A percentile compares a stretch with the other conserved stretches of the same genome.
These are phyloP conservation scores for Trichogramma evanescens DNA, from an alignment of 2,888 invertebrate species.

Conservation along the genomic window DNA sequence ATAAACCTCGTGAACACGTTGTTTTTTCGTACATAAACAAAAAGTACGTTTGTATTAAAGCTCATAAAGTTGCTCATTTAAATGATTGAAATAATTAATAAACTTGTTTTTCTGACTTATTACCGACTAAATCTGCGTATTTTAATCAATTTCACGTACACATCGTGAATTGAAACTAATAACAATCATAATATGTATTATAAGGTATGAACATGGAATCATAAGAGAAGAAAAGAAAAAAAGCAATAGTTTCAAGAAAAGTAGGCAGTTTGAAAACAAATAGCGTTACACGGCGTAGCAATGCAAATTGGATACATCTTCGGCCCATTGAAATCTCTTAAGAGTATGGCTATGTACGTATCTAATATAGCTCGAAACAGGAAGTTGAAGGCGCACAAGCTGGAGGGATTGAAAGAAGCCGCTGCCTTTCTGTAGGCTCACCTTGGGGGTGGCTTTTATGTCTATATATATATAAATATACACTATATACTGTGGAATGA, in stretches of 20 bases:
- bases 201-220: too few relatives aligned
- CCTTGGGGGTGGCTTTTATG: slow-evolving; percentile 25
- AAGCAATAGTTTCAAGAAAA: too few relatives aligned
- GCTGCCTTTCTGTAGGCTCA: neutral
- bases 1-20: too few relatives aligned
- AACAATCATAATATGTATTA: too few relatives aligned
- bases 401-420: neutral
- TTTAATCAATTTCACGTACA: too few relatives aligned
- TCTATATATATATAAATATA: too few relatives aligned
- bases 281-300: neutral
- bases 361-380: neutral
- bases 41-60: neutral
- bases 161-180: too few relatives aligned
- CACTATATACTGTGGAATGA: slow-evolving; percentile 22
- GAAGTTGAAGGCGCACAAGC: neutral
- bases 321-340: neutral
- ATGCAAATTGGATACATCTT: slow-evolving; percentile 1
- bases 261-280: neutral
- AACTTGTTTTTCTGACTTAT: neutral
- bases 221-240: too few relatives aligned
- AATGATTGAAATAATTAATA: neutral
- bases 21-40: neutral
- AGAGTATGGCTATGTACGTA: neutral
- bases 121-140: too few relatives aligned
- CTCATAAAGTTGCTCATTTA: too few relatives aligned